Evolutionary conservation across 2,888 invertebrate species (phyloP).

Genomic region (Imbricaverruca yamaguchii): DNA sequence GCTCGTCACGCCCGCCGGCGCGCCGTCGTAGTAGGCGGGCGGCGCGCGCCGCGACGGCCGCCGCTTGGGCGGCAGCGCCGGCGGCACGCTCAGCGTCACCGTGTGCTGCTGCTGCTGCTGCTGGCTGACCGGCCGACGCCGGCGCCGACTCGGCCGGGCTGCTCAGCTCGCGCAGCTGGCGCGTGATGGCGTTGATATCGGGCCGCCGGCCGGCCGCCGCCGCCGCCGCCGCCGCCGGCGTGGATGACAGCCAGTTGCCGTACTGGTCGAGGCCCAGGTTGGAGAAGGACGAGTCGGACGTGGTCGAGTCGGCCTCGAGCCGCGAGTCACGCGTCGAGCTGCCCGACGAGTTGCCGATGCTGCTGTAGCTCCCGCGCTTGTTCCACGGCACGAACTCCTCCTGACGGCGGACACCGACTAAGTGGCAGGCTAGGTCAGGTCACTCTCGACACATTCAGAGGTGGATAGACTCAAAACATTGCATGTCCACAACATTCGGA

Average conservation of each 20-base stretch:
- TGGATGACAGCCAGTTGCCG: slow-evolving; percentile 3
- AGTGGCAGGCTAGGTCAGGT: too few relatives aligned
- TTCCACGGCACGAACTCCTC: slow-evolving; percentile 15
- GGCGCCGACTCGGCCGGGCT: background rate
- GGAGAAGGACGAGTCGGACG: slow-evolving; percentile 18
- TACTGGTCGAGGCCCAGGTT: slow-evolving; percentile 16
- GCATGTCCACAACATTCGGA: too few relatives aligned
- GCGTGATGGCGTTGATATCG: slow-evolving; percentile 17
- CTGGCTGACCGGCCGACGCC: background rate
- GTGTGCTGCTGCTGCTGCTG: background rate
- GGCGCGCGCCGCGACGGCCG: background rate
- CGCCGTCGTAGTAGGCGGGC: background rate
- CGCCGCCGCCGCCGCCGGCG: background rate
- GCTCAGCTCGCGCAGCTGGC: slow-evolving; percentile 16
- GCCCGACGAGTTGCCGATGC: slow-evolving; percentile 20
- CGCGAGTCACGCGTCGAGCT: slow-evolving; percentile 19
- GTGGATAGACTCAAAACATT: too few relatives aligned
- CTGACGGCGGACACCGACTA: background rate
- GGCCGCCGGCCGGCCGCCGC: slow-evolving; percentile 1
- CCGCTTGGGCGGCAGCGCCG: slow-evolving; percentile 22
- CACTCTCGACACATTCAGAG: too few relatives aligned
- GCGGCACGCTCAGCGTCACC: slow-evolving; percentile 22
- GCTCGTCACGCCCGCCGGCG: background rate
- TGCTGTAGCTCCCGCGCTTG: slow-evolving; percentile 17
- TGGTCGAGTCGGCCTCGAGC: slow-evolving; percentile 15